A percentile compares a stretch with the other conserved stretches of the same genome.
phyloP scores from a whole-genome alignment of 2,888 invertebrate genomes.

The Heteropelma amictum region DNA sequence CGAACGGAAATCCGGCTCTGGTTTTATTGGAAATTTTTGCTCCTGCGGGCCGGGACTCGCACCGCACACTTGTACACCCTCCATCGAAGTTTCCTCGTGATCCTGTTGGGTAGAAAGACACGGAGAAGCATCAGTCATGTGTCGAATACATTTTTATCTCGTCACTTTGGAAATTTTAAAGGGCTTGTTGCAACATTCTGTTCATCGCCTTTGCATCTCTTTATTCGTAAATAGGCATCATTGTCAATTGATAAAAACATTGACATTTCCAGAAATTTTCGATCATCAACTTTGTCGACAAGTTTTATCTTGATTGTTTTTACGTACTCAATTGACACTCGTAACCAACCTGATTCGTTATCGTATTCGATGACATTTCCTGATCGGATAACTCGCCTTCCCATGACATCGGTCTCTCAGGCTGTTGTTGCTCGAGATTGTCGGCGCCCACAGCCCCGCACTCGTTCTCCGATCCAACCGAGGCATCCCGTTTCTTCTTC shows the following conservation, averaged over 20 bases:
- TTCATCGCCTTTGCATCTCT: no score
- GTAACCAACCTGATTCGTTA: slow-evolving; percentile 72
- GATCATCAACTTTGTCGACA: neutral
- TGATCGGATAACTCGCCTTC: slow-evolving; percentile 94
- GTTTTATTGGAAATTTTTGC: slow-evolving; percentile 75
- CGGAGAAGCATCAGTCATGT: neutral
- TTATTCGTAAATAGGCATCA: no score
- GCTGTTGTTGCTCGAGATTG: slow-evolving; percentile 75
- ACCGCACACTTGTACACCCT: slow-evolving; percentile 77
- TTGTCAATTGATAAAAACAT: no score
- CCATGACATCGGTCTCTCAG: slow-evolving; percentile 94
- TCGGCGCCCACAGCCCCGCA: slow-evolving; percentile 57
- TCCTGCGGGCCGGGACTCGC: slow-evolving; percentile 74
- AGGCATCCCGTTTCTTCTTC: slow-evolving; percentile 82
- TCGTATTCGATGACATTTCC: slow-evolving; percentile 81
- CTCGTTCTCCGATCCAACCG: slow-evolving; percentile 76
- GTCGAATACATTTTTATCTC: no score
- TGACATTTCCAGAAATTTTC: no score
- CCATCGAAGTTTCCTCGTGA: slow-evolving; percentile 78
- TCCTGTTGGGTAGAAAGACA: slow-evolving; percentile 64
- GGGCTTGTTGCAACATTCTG: no score
- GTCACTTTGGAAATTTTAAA: no score
- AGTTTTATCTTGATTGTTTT: neutral
- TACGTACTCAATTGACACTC: neutral
- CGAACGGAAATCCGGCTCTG: slow-evolving; percentile 75